Conservation (phyloP, 1,140 invertebrate genomes). For the Acyrthosiphon pisum region DNA sequence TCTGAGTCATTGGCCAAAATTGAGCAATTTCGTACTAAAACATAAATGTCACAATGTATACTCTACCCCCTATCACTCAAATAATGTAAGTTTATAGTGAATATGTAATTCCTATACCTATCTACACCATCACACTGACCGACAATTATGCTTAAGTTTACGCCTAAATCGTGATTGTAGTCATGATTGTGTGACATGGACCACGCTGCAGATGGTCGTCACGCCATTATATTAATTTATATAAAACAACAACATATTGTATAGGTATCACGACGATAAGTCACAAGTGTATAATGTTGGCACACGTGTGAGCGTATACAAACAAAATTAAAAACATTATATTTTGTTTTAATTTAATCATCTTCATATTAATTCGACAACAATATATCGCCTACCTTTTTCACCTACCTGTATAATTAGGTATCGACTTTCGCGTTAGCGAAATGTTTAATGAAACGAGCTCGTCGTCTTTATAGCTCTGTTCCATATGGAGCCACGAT, state of each 20-base stretch:
- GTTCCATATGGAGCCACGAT: not conserved
- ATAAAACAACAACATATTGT: not conserved
- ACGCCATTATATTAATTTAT: not conserved
- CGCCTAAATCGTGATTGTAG: not conserved
- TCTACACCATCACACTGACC: too few species aligned
- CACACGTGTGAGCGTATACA: not conserved
- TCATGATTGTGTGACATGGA: not conserved
- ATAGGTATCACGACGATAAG: not conserved
- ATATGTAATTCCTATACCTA: too few species aligned
- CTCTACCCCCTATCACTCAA: too few species aligned
- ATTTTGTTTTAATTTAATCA: not conserved
- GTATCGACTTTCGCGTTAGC: not conserved
- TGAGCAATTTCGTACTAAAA: too few species aligned
- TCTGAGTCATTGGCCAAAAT: too few species aligned
- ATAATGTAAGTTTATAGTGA: too few species aligned
- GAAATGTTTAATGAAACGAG: not conserved
- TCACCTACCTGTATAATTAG: not conserved
- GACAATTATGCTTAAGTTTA: not conserved
- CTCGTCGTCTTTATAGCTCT: not conserved
- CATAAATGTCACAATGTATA: too few species aligned
- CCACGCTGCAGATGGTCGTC: not conserved
- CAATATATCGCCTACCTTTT: not conserved
- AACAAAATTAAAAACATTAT: not conserved
- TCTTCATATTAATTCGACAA: not conserved
- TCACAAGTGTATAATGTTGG: not conserved